A percentile compares a stretch with the other conserved stretches of the same genome.
These are phyloP conservation scores for Thamnaconus septentrionalis DNA, from an alignment of 2,113 vertebrate species.

Conservation along the genomic window DNA sequence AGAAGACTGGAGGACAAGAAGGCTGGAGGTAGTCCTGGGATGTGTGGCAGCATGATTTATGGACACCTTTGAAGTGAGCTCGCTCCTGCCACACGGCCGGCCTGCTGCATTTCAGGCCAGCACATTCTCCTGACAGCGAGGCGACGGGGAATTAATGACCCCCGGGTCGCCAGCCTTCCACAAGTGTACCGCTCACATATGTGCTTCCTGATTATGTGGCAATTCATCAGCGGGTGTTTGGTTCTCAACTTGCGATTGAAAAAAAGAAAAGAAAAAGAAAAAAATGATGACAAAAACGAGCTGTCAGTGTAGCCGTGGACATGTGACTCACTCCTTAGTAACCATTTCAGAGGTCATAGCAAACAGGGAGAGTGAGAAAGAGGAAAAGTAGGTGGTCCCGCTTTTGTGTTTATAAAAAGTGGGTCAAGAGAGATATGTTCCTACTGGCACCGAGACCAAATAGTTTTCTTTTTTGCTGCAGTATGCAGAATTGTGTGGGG, in stretches of 20 bases:
- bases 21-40: slow-evolving; percentile 30
- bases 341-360: slow-evolving; percentile 42
- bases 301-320: slow-evolving; percentile 13
- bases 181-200: slow-evolving; percentile 32
- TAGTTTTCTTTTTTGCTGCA: slow-evolving; percentile 23
- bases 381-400: slow-evolving; percentile 38
- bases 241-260: slow-evolving; percentile 8
- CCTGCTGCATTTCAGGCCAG: slow-evolving; percentile 46
- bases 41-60: slow-evolving; percentile 73
- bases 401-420: slow-evolving; percentile 50
- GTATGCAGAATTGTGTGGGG: slow-evolving; percentile 35
- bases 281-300: slow-evolving; percentile 10
- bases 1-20: slow-evolving; percentile 12
- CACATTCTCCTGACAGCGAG: slow-evolving; percentile 33
- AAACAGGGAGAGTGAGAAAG: slow-evolving; percentile 32
- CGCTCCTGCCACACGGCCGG: slow-evolving; percentile 56
- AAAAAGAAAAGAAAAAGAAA: too few species aligned
- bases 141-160: slow-evolving; percentile 31
- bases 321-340: slow-evolving; percentile 22
- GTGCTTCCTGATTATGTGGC: slow-evolving; percentile 39
- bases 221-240: slow-evolving; percentile 50
- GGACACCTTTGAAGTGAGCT: slow-evolving; percentile 74
- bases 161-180: slow-evolving; percentile 43
- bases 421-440: slow-evolving; percentile 51
- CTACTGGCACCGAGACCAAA: slow-evolving; percentile 8